Percentiles rank a stretch among this genome's conserved stretches.
Conservation (phyloP, 2,113 vertebrate genomes). For the Protobothrops mucrosquamatus region DNA sequence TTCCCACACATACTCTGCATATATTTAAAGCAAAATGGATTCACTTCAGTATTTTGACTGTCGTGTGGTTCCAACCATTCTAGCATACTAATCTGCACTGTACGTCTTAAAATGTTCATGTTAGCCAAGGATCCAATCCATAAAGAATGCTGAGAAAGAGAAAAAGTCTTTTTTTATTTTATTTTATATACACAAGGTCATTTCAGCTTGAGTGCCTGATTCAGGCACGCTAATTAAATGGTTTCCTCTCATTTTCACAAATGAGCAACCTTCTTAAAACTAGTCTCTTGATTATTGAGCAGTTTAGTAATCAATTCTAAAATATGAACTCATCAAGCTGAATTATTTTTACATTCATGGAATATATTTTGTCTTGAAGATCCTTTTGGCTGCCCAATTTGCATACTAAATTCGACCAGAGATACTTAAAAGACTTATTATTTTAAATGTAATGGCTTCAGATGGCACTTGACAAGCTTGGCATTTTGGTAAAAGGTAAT, state of each 20-base stretch:
- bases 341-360: conserved; percentile 20
- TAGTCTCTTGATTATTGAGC: neutral
- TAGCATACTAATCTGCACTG: neutral
- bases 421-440: neutral
- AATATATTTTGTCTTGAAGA: conserved; percentile 6
- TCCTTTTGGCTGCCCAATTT: neutral
- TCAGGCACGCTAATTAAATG: conserved; percentile 30
- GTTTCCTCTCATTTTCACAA: conserved; percentile 16
- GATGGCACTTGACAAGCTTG: conserved; percentile 23
- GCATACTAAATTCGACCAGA: neutral
- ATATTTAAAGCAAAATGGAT: neutral
- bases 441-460: neutral
- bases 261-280: neutral
- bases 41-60: neutral
- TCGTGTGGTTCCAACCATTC: neutral
- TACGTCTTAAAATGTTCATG: neutral
- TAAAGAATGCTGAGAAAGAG: neutral
- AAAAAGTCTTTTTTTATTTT: neutral
- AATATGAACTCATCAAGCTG: conserved; percentile 16
- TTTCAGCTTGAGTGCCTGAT: conserved; percentile 18
- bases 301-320: neutral
- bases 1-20: neutral
- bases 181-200: neutral
- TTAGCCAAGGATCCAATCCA: conserved; percentile 6
- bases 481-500: conserved; percentile 21